Percentiles rank a stretch among this genome's conserved stretches.
These are phyloP conservation scores for Bothrops jararaca DNA, from an alignment of 2,113 vertebrate genomes.

Conservation along the genomic window DNA sequence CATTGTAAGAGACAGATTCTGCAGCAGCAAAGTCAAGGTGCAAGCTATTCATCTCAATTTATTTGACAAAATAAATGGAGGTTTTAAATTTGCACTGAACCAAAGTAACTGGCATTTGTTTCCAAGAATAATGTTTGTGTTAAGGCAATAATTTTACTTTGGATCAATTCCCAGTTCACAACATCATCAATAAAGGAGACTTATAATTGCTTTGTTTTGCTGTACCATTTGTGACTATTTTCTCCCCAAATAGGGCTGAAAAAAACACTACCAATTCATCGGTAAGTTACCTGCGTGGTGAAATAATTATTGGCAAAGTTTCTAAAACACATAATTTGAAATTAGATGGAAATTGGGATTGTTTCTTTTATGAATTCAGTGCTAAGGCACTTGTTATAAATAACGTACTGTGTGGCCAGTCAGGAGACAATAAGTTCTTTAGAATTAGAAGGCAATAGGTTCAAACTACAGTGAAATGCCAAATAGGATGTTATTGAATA, in stretches of 20 bases:
- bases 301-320: neutral
- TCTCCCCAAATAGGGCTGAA: neutral
- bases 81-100: neutral
- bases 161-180: neutral
- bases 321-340: neutral
- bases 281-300: neutral
- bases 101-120: neutral
- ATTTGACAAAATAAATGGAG: slow-evolving; percentile 5
- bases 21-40: neutral
- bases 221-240: neutral
- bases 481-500: neutral
- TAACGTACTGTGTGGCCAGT: too few species aligned
- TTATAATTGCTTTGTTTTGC: neutral
- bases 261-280: neutral
- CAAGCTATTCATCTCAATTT: neutral
- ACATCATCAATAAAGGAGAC: neutral
- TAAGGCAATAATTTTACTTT: neutral
- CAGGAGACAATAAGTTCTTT: neutral
- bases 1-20: neutral
- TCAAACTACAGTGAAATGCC: neutral
- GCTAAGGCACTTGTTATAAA: neutral
- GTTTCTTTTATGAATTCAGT: neutral
- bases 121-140: neutral
- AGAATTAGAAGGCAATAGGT: neutral
- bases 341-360: neutral